phyloP scores from a whole-genome alignment of 2,113 vertebrate genomes.

The Genyomyrus donnyi region DNA sequence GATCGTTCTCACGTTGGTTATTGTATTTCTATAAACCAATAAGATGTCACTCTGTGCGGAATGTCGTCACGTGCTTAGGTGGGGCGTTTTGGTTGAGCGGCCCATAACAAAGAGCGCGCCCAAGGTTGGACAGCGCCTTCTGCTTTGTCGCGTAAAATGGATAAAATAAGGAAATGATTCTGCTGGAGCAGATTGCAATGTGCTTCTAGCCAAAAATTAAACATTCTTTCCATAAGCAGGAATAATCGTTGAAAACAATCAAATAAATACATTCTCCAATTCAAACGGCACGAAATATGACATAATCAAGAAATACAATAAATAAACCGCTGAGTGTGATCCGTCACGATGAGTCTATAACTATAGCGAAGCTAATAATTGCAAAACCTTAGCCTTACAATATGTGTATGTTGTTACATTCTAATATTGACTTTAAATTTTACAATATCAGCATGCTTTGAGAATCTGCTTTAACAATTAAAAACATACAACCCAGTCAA shows the following conservation, averaged over 20 bases:
- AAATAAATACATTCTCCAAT: not conserved
- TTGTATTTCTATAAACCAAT: conserved; percentile 5
- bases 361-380: not conserved
- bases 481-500: not conserved
- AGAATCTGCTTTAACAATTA: not conserved
- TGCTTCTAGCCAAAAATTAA: not conserved
- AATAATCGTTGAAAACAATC: not conserved
- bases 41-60: not conserved
- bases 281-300: not conserved
- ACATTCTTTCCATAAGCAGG: not conserved
- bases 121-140: not conserved
- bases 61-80: not conserved
- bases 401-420: not conserved
- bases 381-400: not conserved
- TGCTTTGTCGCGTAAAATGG: not conserved
- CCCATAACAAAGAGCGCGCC: conserved; percentile 10
- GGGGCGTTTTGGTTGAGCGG: conserved; percentile 4
- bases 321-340: not conserved
- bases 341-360: not conserved
- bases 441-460: not conserved
- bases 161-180: not conserved
- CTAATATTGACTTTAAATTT: not conserved
- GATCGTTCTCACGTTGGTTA: not conserved
- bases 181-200: not conserved
- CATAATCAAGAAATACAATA: not conserved